These are phyloP conservation scores for Nibea coibor DNA, from an alignment of 2,113 vertebrate genomes.

Conservation along the genomic window DNA sequence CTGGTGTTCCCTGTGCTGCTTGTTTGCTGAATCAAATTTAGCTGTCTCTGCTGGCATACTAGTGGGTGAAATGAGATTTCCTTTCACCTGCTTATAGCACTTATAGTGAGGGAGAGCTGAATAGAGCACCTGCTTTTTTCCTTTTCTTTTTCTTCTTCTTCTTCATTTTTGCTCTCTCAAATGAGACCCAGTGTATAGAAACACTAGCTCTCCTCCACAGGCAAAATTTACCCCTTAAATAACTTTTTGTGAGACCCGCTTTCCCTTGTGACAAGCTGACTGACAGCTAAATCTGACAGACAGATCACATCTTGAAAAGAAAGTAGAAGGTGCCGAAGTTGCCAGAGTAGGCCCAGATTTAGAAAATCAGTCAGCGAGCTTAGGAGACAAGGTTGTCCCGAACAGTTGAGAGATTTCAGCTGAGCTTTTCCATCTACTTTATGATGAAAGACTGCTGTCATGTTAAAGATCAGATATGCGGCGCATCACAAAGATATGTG, in stretches of 20 bases:
- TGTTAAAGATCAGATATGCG: slow-evolving; percentile 43
- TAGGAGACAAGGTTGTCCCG: slow-evolving; percentile 24
- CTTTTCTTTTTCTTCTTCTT: too few species aligned
- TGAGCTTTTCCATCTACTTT: slow-evolving; percentile 36
- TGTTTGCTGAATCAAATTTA: slow-evolving; percentile 70
- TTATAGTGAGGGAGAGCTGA: slow-evolving; percentile 39
- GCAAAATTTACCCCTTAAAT: slow-evolving; percentile 37
- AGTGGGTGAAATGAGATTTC: slow-evolving; percentile 70
- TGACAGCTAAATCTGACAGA: slow-evolving; percentile 56
- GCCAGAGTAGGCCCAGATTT: slow-evolving; percentile 13
- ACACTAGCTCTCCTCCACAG: slow-evolving; percentile 39
- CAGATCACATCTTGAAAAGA: slow-evolving; percentile 33
- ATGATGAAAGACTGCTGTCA: slow-evolving; percentile 52
- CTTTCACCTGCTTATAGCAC: slow-evolving; percentile 68
- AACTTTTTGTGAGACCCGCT: slow-evolving; percentile 31
- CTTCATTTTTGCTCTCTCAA: slow-evolving; percentile 4
- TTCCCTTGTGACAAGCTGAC: slow-evolving; percentile 42
- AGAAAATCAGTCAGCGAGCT: slow-evolving; percentile 28
- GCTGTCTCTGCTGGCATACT: slow-evolving; percentile 63
- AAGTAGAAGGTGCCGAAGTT: slow-evolving; percentile 27
- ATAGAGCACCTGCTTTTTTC: slow-evolving; percentile 10
- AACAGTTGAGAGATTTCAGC: slow-evolving; percentile 36
- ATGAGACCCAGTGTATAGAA: slow-evolving; percentile 46
- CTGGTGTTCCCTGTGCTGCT: slow-evolving; percentile 29
- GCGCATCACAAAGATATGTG: slow-evolving; percentile 30